Percentiles rank a stretch among this genome's conserved stretches.
These are phyloP conservation scores for Leptodirus hochenwartii DNA, from an alignment of 2,888 invertebrate genomes.

Conservation along the genomic window DNA sequence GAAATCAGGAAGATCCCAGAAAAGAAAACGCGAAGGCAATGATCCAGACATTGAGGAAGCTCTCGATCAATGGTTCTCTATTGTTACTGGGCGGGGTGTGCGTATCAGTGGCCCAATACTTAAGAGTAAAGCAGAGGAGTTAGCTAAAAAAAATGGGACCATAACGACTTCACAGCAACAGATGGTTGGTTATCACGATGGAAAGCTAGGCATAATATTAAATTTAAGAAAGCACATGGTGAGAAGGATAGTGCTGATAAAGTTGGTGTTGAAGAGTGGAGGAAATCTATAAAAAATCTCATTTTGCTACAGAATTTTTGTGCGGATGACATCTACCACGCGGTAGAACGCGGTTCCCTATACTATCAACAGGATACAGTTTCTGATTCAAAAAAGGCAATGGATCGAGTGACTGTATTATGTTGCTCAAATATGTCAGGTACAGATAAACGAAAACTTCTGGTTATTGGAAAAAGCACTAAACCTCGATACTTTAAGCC, in stretches of 20 bases:
- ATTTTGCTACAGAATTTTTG: constrained; percentile 10
- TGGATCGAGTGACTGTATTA: constrained; percentile 13
- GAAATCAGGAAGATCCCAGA: constrained; percentile 12
- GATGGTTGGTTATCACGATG: constrained; percentile 17
- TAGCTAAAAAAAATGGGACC: constrained; percentile 14
- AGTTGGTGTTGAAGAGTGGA: constrained; percentile 7
- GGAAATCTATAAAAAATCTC: constrained; percentile 11
- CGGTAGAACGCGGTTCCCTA: constrained; percentile 11
- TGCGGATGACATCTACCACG: constrained; percentile 11
- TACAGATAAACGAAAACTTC: constrained; percentile 14
- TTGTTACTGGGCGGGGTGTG: constrained; percentile 11
- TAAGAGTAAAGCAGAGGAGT: constrained; percentile 14
- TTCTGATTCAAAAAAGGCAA: constrained; percentile 9
- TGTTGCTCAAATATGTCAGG: constrained; percentile 15
- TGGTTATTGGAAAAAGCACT: constrained; percentile 13
- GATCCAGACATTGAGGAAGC: constrained; percentile 15
- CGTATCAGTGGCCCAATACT: constrained; percentile 13
- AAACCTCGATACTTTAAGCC: constrained; percentile 11
- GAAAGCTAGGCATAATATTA: constrained; percentile 15
- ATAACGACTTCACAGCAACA: constrained; percentile 15
- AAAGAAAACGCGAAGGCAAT: constrained; percentile 15
- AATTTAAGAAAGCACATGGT: constrained; percentile 12
- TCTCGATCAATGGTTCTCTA: constrained; percentile 14
- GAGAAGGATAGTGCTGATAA: constrained; percentile 10
- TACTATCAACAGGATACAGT: constrained; percentile 9